Base-by-base conservation (phyloP, 2,113 vertebrate species). In the Dromas ardeola region DNA sequence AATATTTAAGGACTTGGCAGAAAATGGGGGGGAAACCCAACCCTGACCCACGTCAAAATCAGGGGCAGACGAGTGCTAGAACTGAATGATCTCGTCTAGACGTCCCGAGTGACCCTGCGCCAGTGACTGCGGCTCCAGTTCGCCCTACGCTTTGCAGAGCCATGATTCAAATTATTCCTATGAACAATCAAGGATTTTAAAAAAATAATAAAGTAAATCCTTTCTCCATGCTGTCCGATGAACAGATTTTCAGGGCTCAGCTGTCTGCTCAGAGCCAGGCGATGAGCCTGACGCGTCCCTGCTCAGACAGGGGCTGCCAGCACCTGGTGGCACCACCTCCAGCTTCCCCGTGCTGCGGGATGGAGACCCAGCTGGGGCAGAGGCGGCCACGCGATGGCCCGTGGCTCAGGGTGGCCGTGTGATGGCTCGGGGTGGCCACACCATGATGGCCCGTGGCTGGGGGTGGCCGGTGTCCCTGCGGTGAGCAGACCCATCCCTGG, bases 341-440 rank as follows among this genome's bases (percentile, higher is more conserved):
- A 45, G 45, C 50, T 59, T 8, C 4, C 38, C 66, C 32, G 49
- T 5, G 4, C 16, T 3, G 2, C 0, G 1, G 45, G 43, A 20
- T 30, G 20, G 5, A 90, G 69, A 30, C 42, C 22, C 69, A 34
- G 42, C 38, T 25, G 67, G 47, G n/a, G 6, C 85, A 65, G 38
- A 18, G 45, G 49, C 12, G 21, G 47, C 21, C 47, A 49, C 47
- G 25, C 12, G 50, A 23, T 23, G 49, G 49, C 49, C 22, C 22
- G 12, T 50, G 50, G 50, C 50, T 50, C 47, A 22, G 47, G 47
- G 47, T 47, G 47, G 20, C 47, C 47, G n/a, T n/a, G n/a, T n/a
- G n/a, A 52, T 15, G n/a, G 15, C n/a, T 61, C 5, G 13, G 34
- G 58, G 58, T 2, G 7, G 61, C 23, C 16, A 1, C 13, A 9